Percentiles rank a stretch among this genome's conserved stretches.
Evolutionary conservation across 1,140 invertebrate genomes (phyloP).

Genomic region (Dendrolimus kikuchii): DNA sequence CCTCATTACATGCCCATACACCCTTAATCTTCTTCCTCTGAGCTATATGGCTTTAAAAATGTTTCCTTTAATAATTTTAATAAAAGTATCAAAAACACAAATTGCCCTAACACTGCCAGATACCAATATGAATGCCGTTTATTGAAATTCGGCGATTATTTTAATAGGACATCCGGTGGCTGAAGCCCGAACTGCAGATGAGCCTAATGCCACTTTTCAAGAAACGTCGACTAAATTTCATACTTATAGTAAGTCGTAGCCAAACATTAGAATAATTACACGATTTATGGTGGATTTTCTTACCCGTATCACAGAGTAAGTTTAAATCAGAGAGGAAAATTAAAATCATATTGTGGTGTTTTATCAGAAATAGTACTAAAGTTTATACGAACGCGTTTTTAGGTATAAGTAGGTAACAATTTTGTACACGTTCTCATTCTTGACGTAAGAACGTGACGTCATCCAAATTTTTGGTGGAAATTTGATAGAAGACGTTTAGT

Average conservation of each 20-base stretch:
- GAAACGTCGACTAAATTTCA: neutral
- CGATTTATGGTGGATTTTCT: slow-evolving; percentile 21
- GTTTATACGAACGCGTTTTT: too few relatives aligned
- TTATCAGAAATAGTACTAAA: too few relatives aligned
- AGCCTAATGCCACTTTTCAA: slow-evolving; percentile 24
- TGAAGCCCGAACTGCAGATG: slow-evolving; percentile 28
- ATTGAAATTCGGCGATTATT: slow-evolving; percentile 63
- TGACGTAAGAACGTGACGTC: too few relatives aligned
- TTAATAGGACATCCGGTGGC: slow-evolving; percentile 61
- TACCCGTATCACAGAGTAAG: slow-evolving; percentile 4
- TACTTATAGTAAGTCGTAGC: slow-evolving; percentile 7
- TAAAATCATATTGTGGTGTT: too few relatives aligned
- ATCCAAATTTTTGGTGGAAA: too few relatives aligned
- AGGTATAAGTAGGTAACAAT: too few relatives aligned
- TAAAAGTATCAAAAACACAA: slow-evolving; percentile 28
- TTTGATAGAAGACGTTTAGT: too few relatives aligned
- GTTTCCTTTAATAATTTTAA: neutral
- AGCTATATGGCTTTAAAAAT: too few relatives aligned
- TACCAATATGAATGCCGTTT: slow-evolving; percentile 50
- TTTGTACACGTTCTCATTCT: too few relatives aligned
- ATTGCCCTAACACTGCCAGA: slow-evolving; percentile 24
- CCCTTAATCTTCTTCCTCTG: too few relatives aligned
- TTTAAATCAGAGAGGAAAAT: neutral
- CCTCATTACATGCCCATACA: too few relatives aligned
- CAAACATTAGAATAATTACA: slow-evolving; percentile 50